Percentiles rank a stretch among this genome's conserved stretches.
phyloP scores from a whole-genome alignment of 2,888 invertebrate genomes.

The Strigamia crassipes region DNA sequence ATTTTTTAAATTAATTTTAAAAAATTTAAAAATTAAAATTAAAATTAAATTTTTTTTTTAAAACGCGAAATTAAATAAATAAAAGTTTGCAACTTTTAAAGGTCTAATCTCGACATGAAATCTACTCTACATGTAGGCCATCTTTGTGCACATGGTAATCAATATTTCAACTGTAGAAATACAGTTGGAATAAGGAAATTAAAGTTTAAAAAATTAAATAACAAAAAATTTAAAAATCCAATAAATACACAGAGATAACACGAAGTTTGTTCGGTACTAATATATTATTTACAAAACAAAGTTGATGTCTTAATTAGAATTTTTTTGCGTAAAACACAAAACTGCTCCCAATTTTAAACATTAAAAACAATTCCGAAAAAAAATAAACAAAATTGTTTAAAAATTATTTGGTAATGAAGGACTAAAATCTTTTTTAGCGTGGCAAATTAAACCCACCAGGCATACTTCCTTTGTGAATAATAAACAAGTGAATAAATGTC shows the following conservation, averaged over 20 bases:
- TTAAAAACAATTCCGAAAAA: background rate
- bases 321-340: background rate
- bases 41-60: background rate
- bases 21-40: background rate
- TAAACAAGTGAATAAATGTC: conserved; percentile 42
- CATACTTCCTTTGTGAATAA: conserved; percentile 42
- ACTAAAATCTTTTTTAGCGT: conserved; percentile 28
- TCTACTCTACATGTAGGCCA: conserved; percentile 2
- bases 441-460: conserved; percentile 35
- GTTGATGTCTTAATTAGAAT: conserved; percentile 15
- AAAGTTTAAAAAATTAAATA: background rate
- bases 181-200: background rate
- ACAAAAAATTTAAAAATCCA: background rate
- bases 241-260: background rate
- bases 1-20: background rate
- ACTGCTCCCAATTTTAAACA: background rate
- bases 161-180: conserved; percentile 27
- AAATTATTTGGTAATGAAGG: conserved; percentile 33
- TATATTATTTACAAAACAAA: background rate
- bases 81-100: conserved; percentile 5
- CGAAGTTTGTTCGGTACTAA: background rate
- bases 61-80: background rate
- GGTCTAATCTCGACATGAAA: background rate
- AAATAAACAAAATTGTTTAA: background rate
- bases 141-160: conserved; percentile 9